Conservation (phyloP, 1,140 invertebrate species). For the Drosophila ironensis region DNA sequence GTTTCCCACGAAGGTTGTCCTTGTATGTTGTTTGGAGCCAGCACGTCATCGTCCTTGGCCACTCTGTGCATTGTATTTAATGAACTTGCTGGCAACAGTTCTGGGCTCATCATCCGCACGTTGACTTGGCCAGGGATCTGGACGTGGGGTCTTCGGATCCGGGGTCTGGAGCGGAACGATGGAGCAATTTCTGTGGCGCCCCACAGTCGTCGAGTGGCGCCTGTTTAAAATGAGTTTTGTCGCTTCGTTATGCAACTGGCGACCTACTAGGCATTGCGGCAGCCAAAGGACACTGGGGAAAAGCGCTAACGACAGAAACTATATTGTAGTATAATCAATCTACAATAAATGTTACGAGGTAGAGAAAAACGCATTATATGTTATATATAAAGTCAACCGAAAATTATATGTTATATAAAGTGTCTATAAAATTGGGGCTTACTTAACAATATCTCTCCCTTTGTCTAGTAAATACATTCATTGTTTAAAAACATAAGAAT, state of each 20-base stretch:
- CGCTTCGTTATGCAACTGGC: constrained; percentile 56
- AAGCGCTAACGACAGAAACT: not conserved
- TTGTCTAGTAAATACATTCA: no score
- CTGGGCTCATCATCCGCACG: constrained; percentile 37
- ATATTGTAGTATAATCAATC: no score
- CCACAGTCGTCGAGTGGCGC: constrained; percentile 45
- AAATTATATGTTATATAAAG: no score
- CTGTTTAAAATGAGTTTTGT: constrained; percentile 56
- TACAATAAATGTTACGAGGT: no score
- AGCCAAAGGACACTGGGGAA: not conserved
- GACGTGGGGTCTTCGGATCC: not conserved
- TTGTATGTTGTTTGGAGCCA: not conserved
- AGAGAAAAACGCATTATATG: no score
- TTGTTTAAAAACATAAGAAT: no score
- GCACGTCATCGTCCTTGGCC: constrained; percentile 44
- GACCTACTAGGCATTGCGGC: constrained; percentile 8
- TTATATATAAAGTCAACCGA: no score
- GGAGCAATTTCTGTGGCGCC: constrained; percentile 48
- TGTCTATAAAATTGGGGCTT: not conserved
- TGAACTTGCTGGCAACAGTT: constrained; percentile 40
- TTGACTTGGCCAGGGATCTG: constrained; percentile 19
- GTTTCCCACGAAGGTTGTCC: constrained; percentile 16
- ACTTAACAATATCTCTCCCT: not conserved
- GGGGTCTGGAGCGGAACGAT: constrained; percentile 13
- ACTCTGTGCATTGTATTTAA: constrained; percentile 44